Base-by-base conservation (phyloP, 2,888 invertebrate species). In the Tigriopus californicus region DNA sequence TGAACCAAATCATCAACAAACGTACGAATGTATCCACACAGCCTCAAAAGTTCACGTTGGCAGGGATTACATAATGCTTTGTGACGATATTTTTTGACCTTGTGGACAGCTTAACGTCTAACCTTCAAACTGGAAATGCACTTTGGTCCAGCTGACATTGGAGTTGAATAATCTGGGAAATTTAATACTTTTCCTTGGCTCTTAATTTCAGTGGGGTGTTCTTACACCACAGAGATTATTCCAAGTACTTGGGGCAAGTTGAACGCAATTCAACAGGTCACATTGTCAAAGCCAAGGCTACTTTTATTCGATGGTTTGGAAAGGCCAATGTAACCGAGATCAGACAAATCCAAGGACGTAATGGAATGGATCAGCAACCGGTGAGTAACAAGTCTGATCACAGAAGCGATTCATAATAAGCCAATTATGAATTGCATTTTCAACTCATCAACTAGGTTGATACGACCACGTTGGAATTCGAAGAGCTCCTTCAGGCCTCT, bases 221-320 rank as follows among this genome's bases (percentile, higher is more conserved):
- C 11, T 49, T 49, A 22, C 13, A 82, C 66, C 74, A 79, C 10
- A 71, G 79, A 64, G 77, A 82, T 66, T 82, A 78, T 65, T 73
- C 73, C n/a, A 75, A 77, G 60, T 70, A 81, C 60, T 69, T 85
- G 60, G 82, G 83, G 47, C 80, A 77, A 15, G 66, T 79, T 41
- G 70, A 71, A 61, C 71, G 69, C 64, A 79, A 84, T 68, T 59
- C 61, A 41, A 72, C 71, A 53, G 82, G 81, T 5, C 73, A 77
- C 65, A 77, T 85, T 61, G 70, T 81, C 33, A 70, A 75, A 42
- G 85, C 84, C 12, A 75, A 71, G 65, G 77, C 81, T 57, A 66
- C 84, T 1, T 71, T 80, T 63, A 73, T 59, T 13, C 12, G 47
- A 13, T 33, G 63, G 42, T n/a, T 61, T 40, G 61, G 61, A 61